phyloP scores from a whole-genome alignment of 1,140 invertebrate species.

The Odontomachus brunneus region DNA sequence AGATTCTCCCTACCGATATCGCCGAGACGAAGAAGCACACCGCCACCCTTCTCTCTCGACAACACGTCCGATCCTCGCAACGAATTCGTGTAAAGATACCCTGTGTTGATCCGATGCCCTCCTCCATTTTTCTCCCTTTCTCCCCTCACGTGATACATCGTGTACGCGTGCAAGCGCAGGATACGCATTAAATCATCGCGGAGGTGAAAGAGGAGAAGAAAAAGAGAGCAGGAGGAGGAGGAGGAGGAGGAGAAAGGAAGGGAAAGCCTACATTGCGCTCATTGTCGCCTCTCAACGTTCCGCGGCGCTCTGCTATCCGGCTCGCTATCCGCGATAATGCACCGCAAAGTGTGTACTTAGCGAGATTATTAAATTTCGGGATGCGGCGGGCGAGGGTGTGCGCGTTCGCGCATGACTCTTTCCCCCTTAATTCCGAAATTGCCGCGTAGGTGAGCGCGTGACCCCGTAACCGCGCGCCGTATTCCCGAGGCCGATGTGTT shows the following conservation, averaged over 20 bases:
- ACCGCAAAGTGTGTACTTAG: constrained; percentile 65
- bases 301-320: constrained; percentile 1
- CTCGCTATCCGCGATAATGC: constrained; percentile 56
- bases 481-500: constrained; percentile 34
- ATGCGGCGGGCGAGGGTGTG: not conserved
- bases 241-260: no score
- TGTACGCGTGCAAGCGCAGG: constrained; percentile 28
- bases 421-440: constrained; percentile 63
- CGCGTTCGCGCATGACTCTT: constrained; percentile 19
- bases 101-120: no score
- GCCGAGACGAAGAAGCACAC: no score
- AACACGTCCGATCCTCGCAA: no score
- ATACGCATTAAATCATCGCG: constrained; percentile 62
- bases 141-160: constrained; percentile 43
- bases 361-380: constrained; percentile 66
- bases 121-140: not conserved
- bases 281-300: constrained; percentile 50
- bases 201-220: no score
- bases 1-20: no score
- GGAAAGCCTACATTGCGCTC: constrained; percentile 29
- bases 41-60: no score
- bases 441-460: constrained; percentile 8
- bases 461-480: constrained; percentile 28
- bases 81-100: no score
- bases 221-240: no score